Conservation (phyloP, 2,113 vertebrate species). For the Dipodomys merriami region DNA sequence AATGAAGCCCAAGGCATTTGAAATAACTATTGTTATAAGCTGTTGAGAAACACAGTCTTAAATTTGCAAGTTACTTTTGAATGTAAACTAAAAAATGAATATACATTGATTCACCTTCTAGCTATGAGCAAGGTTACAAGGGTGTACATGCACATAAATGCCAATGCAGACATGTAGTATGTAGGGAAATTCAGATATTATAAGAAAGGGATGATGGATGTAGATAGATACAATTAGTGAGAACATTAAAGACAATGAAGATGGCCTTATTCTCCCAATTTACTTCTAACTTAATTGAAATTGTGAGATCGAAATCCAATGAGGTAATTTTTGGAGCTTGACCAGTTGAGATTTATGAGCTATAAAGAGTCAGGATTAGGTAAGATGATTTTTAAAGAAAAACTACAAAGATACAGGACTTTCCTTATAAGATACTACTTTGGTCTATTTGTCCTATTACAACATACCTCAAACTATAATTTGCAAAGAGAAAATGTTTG, state of each 20-base stretch:
- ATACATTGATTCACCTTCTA: not conserved
- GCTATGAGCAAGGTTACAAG: not conserved
- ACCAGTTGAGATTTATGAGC: not conserved
- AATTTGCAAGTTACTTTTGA: not conserved
- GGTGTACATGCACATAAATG: fast-evolving
- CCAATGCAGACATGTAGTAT: not conserved
- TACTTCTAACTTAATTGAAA: not conserved
- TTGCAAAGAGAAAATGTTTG: not conserved
- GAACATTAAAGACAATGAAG: not conserved
- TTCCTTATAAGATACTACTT: not conserved
- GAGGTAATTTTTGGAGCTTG: not conserved
- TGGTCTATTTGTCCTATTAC: not conserved
- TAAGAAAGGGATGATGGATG: too few relatives aligned
- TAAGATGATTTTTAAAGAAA: not conserved
- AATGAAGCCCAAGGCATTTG: not conserved
- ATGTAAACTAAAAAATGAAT: not conserved
- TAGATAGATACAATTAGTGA: not conserved
- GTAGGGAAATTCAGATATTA: fast-evolving
- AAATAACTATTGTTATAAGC: not conserved
- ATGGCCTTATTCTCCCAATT: not conserved
- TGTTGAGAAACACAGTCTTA: not conserved
- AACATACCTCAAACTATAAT: not conserved
- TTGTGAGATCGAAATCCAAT: not conserved
- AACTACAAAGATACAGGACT: not conserved
- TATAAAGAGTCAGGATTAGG: not conserved